phyloP scores from a whole-genome alignment of 2,113 vertebrate species.

The Lepisosteus osseus region DNA sequence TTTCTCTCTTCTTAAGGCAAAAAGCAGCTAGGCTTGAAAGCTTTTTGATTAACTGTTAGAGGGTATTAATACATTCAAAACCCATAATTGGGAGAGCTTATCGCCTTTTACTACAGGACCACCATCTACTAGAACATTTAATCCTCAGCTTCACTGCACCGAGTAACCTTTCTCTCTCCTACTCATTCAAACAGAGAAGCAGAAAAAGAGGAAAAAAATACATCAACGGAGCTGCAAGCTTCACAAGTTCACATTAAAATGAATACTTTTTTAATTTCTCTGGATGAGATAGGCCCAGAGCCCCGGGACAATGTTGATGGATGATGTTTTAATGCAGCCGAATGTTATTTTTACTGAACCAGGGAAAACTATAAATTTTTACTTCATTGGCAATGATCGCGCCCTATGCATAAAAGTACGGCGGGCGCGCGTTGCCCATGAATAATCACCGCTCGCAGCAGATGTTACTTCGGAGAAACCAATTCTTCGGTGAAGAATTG shows the following conservation, averaged over 20 bases:
- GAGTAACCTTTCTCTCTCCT: slow-evolving; percentile 64
- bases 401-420: slow-evolving; percentile 86
- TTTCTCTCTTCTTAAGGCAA: no score
- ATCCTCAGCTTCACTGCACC: slow-evolving; percentile 63
- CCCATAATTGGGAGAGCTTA: no score
- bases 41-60: no score
- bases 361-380: slow-evolving; percentile 98
- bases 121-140: slow-evolving; percentile 32
- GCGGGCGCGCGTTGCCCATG: slow-evolving; percentile 79
- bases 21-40: no score
- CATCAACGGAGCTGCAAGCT: slow-evolving; percentile 71
- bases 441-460: slow-evolving; percentile 92
- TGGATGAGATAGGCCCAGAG: slow-evolving; percentile 72
- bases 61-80: no score
- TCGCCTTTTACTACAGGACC: no score
- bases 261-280: slow-evolving; percentile 96
- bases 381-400: slow-evolving; percentile 96
- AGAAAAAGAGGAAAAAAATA: slow-evolving; percentile 34
- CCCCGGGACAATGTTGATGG: slow-evolving; percentile 93
- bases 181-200: slow-evolving; percentile 17
- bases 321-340: slow-evolving; percentile 99
- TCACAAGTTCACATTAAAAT: slow-evolving; percentile 85
- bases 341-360: slow-evolving; percentile 99
- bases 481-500: slow-evolving; percentile 97
- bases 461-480: slow-evolving; percentile 94